Percentiles rank a stretch among this genome's conserved stretches.
phyloP scores from a whole-genome alignment of 1,140 invertebrate genomes.

The Drosophila truncata region DNA sequence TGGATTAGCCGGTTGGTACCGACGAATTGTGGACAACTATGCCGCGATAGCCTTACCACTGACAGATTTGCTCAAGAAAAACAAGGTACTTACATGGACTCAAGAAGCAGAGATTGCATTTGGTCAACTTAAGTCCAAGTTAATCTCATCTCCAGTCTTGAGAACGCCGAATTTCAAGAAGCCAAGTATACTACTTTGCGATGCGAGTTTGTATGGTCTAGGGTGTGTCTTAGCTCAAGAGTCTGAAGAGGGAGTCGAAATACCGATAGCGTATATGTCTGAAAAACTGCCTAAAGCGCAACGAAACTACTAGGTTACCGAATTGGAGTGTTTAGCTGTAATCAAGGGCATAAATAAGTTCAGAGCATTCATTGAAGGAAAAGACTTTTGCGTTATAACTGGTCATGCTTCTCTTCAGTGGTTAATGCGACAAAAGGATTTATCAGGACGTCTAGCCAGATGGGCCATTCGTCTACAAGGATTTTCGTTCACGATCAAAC shows the following conservation, averaged over 20 bases:
- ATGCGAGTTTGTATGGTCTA: slow-evolving; percentile 36
- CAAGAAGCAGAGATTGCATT: slow-evolving; percentile 6
- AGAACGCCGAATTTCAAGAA: too few relatives aligned
- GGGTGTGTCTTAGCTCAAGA: slow-evolving; percentile 33
- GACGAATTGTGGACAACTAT: slow-evolving; percentile 45
- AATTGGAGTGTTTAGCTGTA: slow-evolving; percentile 45
- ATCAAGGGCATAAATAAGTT: slow-evolving; percentile 24
- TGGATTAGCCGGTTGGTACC: too few relatives aligned
- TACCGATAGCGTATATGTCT: slow-evolving; percentile 55
- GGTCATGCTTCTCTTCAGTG: too few relatives aligned
- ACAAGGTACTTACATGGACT: slow-evolving; percentile 8
- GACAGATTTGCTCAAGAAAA: slow-evolving; percentile 31
- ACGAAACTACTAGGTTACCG: slow-evolving; percentile 49
- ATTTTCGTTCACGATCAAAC: too few relatives aligned
- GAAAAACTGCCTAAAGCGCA: too few relatives aligned
- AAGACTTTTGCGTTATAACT: neutral
- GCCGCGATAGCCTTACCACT: slow-evolving; percentile 14
- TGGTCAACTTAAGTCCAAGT: slow-evolving; percentile 14
- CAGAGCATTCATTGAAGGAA: too few relatives aligned
- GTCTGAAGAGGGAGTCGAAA: slow-evolving; percentile 24
- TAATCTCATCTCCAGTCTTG: too few relatives aligned
- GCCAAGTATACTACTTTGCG: slow-evolving; percentile 37
- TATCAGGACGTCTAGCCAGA: too few relatives aligned
- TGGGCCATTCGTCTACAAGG: too few relatives aligned
- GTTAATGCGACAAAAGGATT: too few relatives aligned